Evolutionary conservation across 1,140 invertebrate species (phyloP).

Genomic region (Acromyrmex echinatior): DNA sequence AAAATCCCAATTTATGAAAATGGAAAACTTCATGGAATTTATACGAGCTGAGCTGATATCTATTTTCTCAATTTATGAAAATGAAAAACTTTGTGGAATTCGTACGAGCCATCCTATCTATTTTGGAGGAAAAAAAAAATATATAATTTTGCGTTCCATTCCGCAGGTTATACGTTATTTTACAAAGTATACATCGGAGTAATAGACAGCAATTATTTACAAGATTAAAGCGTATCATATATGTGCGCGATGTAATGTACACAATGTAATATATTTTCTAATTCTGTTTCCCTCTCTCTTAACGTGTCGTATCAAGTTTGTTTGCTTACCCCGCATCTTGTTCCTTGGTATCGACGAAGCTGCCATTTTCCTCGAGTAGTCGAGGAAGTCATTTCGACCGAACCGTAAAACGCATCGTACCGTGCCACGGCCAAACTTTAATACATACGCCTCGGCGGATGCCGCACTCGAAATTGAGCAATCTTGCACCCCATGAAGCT

Average conservation of each 20-base stretch:
- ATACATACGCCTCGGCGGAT: slow-evolving; percentile 61
- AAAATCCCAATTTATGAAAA: slow-evolving; percentile 63
- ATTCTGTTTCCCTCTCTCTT: neutral
- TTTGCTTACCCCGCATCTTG: slow-evolving; percentile 52
- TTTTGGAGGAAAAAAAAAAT: slow-evolving; percentile 9
- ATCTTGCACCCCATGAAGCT: slow-evolving; percentile 65
- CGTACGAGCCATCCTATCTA: slow-evolving; percentile 53
- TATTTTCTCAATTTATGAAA: slow-evolving; percentile 64
- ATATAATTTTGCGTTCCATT: slow-evolving; percentile 44
- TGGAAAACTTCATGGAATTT: slow-evolving; percentile 62
- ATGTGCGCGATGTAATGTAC: neutral
- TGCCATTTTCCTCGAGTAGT: slow-evolving; percentile 61
- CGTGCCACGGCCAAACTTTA: slow-evolving; percentile 57
- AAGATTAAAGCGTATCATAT: slow-evolving; percentile 16
- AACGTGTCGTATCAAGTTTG: slow-evolving; percentile 16
- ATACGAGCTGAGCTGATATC: slow-evolving; percentile 57
- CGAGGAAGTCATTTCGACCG: slow-evolving; percentile 58
- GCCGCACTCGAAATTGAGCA: slow-evolving; percentile 62
- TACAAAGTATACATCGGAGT: slow-evolving; percentile 34
- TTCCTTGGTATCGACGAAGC: slow-evolving; percentile 45
- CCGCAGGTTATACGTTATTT: slow-evolving; percentile 37
- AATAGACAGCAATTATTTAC: slow-evolving; percentile 31
- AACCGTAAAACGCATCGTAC: slow-evolving; percentile 61
- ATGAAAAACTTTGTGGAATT: slow-evolving; percentile 59
- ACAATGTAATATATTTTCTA: neutral